These are phyloP conservation scores for Callocephalon fimbriatum DNA, from an alignment of 2,113 vertebrate species.

Conservation along the genomic window DNA sequence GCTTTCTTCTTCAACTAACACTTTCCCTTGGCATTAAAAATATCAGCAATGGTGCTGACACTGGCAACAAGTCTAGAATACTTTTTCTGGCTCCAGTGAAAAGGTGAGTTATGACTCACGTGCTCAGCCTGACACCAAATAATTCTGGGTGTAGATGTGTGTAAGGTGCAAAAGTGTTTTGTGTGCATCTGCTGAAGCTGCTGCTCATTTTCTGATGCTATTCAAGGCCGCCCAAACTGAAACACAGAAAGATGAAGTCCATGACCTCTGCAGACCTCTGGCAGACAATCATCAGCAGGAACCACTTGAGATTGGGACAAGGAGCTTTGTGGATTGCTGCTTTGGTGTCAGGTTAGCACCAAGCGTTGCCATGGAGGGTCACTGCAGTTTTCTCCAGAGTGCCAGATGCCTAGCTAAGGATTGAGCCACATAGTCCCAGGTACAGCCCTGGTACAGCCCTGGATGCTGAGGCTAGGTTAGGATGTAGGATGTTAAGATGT, in stretches of 20 bases:
- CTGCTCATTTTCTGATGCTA: not conserved
- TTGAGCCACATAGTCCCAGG: not conserved
- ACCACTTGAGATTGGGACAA: not conserved
- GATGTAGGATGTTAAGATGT: not conserved
- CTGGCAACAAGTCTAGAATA: not conserved
- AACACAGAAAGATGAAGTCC: not conserved
- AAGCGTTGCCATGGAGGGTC: not conserved
- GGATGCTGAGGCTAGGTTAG: not conserved
- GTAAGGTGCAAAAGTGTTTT: not conserved
- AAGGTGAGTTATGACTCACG: conserved; percentile 14
- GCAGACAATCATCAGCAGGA: not conserved
- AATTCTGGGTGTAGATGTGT: not conserved
- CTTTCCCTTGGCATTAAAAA: not conserved
- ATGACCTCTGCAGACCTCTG: not conserved
- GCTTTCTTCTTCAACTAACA: not conserved
- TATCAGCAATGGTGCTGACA: not conserved
- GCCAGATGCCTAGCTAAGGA: not conserved
- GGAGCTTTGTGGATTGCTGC: not conserved
- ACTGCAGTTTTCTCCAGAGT: not conserved
- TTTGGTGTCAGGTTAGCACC: not conserved
- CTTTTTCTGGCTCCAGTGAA: conserved; percentile 1
- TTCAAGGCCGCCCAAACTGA: not conserved
- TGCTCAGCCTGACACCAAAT: not conserved
- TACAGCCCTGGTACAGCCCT: not conserved
- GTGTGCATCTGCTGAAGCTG: not conserved